Conservation (phyloP, 2,888 invertebrate species). For the Onchidella celtica region DNA sequence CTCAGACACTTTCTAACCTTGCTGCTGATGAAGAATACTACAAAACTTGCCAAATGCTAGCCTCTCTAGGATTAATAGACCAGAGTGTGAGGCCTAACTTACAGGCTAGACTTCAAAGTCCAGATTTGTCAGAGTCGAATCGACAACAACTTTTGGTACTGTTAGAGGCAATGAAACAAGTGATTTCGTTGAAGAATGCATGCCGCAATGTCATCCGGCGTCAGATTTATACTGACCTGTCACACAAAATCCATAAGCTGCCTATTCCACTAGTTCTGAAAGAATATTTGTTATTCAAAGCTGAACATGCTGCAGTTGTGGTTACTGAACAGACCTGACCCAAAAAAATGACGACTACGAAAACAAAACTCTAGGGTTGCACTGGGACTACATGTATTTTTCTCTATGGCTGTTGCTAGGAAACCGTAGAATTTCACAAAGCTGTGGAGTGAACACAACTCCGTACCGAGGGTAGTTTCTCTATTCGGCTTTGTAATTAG, state of each 20-base stretch:
- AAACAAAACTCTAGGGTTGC: too few species aligned
- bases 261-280: constrained; percentile 74
- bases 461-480: too few species aligned
- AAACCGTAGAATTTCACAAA: too few species aligned
- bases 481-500: too few species aligned
- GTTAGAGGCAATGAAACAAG: constrained; percentile 67
- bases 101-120: constrained; percentile 63
- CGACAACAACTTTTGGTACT: constrained; percentile 66
- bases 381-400: too few species aligned
- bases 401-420: too few species aligned
- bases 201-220: constrained; percentile 75
- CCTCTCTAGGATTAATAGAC: constrained; percentile 71
- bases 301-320: constrained; percentile 51
- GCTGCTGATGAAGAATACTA: constrained; percentile 75
- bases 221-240: constrained; percentile 72
- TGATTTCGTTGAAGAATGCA: constrained; percentile 71
- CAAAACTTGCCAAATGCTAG: constrained; percentile 75
- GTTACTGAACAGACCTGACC: background rate
- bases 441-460: too few species aligned
- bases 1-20: constrained; percentile 72
- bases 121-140: constrained; percentile 67
- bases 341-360: too few species aligned
- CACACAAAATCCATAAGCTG: constrained; percentile 66
- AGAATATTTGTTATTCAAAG: constrained; percentile 73
- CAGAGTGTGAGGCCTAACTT: constrained; percentile 63